These are phyloP conservation scores for Drosophila robusta DNA, from an alignment of 2,888 invertebrate species.

Conservation along the genomic window DNA sequence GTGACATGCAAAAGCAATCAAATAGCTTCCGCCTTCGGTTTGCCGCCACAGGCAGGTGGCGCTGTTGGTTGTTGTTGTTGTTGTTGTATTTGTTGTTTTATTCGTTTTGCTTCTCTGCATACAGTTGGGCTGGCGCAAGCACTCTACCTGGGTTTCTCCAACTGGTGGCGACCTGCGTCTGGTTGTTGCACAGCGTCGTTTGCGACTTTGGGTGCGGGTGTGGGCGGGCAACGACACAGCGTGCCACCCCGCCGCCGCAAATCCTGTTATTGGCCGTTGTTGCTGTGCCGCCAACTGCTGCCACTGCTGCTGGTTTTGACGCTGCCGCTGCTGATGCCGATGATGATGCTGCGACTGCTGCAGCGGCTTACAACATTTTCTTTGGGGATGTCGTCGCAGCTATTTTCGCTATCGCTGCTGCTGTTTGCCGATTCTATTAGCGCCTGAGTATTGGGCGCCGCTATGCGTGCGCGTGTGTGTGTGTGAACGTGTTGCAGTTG, in stretches of 20 bases:
- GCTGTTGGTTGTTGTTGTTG: neutral
- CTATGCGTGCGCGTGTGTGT: conserved; percentile 11
- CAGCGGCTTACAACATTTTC: conserved; percentile 55
- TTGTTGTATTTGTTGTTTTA: conserved; percentile 7
- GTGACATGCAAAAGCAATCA: conserved; percentile 84
- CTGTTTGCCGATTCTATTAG: conserved; percentile 32
- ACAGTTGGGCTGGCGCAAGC: neutral
- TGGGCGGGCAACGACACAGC: conserved; percentile 48
- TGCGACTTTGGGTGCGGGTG: conserved; percentile 44
- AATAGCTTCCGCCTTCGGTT: conserved; percentile 71
- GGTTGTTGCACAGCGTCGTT: conserved; percentile 22
- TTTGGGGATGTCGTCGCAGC: conserved; percentile 19
- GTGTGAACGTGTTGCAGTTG: conserved; percentile 10
- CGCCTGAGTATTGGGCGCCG: conserved; percentile 11
- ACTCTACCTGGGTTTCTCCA: conserved; percentile 60
- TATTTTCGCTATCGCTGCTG: conserved; percentile 15
- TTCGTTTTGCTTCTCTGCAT: conserved; percentile 2
- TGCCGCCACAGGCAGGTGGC: conserved; percentile 25
- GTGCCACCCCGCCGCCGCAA: conserved; percentile 59
- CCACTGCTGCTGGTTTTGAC: neutral
- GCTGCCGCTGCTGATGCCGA: conserved; percentile 17
- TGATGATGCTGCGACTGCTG: conserved; percentile 8
- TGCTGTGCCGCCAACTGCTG: conserved; percentile 17
- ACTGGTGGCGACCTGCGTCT: conserved; percentile 34
- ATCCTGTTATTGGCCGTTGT: conserved; percentile 59